Base-by-base conservation (phyloP, 2,797 vertebrate species). In the Phoeniculus purpureus region DNA sequence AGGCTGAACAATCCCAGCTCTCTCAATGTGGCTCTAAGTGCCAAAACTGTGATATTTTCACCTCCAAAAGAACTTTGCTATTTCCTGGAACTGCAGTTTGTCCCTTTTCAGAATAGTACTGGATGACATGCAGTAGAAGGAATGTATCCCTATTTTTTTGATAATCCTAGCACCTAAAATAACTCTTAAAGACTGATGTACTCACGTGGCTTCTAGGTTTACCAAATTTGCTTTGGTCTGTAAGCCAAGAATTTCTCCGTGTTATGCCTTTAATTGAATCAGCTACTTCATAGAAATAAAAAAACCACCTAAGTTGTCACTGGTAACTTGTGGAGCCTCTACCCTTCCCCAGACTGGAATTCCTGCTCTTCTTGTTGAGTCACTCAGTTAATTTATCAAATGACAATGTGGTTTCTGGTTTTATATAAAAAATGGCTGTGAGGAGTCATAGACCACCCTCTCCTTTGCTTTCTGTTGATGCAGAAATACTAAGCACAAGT, bases 271-370 rank as follows among this genome's bases (percentile, higher is more conserved):
- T 81, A 64, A 61, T 34, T 75, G 60, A 66, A 89, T 83, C 67
- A 1, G 13, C 58, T 81, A 54, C 75, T 92, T 94, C 25, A 37
- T 14, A 84, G 70, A 83, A 89, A 82, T 61, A 37, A 77, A 85
- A 66, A 93, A 65, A 45, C 0, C 54, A 77, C 56, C 48, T 7
- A 29, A 37, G 11, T 43, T 91, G 43, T 77, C 73, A 45, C 55
- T 88, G 85, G 59, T 89, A 91, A 90, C 15, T 81, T 88, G 50
- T 52, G 81, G 40, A 78, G 59, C 64, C 90, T 85, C 90, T 92
- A 74, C 87, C 87, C 92, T 93, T 92, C 74, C 55, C 27, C 62
- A 66, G 52, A 43, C 64, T 68, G 80, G 74, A 92, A 84, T 94
- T 81, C 59, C 29, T 25, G n/a, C 48, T 94, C 34, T 64, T 48